Percentiles rank a stretch among this genome's conserved stretches.
Evolutionary conservation across 2,888 invertebrate species (phyloP).

Genomic region (Limnephilus lunatus): DNA sequence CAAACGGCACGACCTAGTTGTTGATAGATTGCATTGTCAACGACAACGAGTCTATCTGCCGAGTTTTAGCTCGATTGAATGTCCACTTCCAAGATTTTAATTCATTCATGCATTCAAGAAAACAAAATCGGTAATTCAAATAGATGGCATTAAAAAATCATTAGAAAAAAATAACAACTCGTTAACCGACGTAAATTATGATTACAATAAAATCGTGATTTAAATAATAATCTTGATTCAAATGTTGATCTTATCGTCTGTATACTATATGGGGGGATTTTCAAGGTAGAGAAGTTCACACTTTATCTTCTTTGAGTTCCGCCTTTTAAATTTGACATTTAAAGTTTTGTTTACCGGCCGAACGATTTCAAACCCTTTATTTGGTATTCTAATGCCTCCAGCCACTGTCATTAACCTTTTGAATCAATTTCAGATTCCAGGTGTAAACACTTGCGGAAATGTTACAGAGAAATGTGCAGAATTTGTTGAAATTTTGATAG

Average conservation of each 20-base stretch:
- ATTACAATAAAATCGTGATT: background rate
- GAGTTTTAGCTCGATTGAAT: too few species aligned
- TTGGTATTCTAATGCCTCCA: background rate
- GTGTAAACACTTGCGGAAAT: background rate
- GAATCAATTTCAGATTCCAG: background rate
- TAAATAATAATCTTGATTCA: background rate
- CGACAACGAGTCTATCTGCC: too few species aligned
- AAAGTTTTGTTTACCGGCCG: background rate
- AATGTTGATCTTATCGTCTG: background rate
- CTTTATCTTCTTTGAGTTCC: background rate
- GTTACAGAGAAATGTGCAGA: background rate
- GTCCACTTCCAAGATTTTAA: too few species aligned
- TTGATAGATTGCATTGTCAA: too few species aligned
- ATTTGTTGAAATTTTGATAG: background rate
- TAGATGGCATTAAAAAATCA: too few species aligned
- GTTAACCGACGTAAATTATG: background rate
- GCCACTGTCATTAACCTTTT: background rate
- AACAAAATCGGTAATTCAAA: too few species aligned
- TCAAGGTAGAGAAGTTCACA: background rate
- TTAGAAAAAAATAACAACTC: background rate
- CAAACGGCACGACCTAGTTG: too few species aligned
- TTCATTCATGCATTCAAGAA: too few species aligned
- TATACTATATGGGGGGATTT: background rate
- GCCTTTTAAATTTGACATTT: constrained; percentile 2
- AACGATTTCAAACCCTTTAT: background rate